Base-by-base conservation (phyloP, 2,888 invertebrate genomes). In the Caradrina kadenii region DNA sequence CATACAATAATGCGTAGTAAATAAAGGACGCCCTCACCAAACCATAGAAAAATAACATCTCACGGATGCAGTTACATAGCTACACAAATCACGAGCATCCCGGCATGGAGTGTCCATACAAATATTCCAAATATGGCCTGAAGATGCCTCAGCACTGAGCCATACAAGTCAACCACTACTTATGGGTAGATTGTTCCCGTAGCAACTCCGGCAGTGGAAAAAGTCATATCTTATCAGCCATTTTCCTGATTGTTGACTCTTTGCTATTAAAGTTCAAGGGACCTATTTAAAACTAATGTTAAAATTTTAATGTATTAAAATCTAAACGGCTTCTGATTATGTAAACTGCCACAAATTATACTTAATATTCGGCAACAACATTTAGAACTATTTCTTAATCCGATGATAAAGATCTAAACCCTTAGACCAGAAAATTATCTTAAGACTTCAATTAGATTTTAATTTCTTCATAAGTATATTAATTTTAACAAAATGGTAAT, bases 371-470 rank as follows among this genome's bases (percentile, higher is more conserved):
- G 56, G 56, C 65, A 74, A 50, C 63, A 61, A 79, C 77, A 61
- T 74, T 61, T 63, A 66, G 70, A 74, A 55, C 53, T 78, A 59
- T 74, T 73, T 73, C 79, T 61, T 70, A 63, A 78, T 75, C 76
- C 64, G 13, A 19, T 50, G 78, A 79, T 79, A 68, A 10, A 11
- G 13, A 79, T 79, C 78, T 68, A 60, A 79, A 67, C 76, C 76
- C 71, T 76, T 79, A 79, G 78, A 79, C 59, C 78, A 79, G 78
- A 79, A 79, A 79, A 79, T 79, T 62, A 79, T 75, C 67, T 63
- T 55, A 79, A 79, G 67, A 63, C 76, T 75, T 79, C 52, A 71
- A 79, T 74, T 60, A 68, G 50, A 68, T 59, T 72, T 15, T 65
- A 68, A 70, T 63, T 75, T 63, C 59, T 63, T 62, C 26, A 53